Base-by-base conservation (phyloP, 2,113 vertebrate genomes). In the Cepphus grylle region DNA sequence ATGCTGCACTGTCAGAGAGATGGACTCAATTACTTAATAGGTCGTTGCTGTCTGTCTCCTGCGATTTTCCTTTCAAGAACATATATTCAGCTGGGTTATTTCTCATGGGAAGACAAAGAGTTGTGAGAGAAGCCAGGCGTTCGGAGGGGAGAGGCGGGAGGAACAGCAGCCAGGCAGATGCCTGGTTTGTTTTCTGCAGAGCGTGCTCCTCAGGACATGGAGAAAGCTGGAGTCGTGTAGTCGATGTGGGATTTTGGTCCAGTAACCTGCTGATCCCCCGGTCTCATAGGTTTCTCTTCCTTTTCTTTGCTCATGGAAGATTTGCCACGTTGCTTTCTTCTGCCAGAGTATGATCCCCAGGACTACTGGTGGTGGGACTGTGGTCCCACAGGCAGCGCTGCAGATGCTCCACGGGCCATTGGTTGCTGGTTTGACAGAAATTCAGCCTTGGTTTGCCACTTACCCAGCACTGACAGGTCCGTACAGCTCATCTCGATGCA, bases 21-120 rank as follows among this genome's bases (percentile, higher is more conserved):
- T 85, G 95, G 93, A 94, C 95, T 95, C 91, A 94, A 92, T 96
- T 96, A 94, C 95, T 94, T 96, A 93, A 93, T 95, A 97, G 95
- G 93, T 94, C 72, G 40, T 87, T 85, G 88, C 95, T 95, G 96
- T 94, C 88, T 91, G 92, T 95, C 95, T 95, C 83, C 92, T 96
- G 89, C 4, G 7, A 93, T 95, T 91, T 93, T 94, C 92, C 83
- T 95, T 95, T 94, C 95, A 87, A 87, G 96, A 96, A 84, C 94
- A 78, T 90, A 81, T 32, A 92, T 86, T 95, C 95, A 89, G 77
- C 86, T 91, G 94, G 92, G 70, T 94, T 96, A 91, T 96, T 97
- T 95, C 97, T 97, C 88, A 89, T 93, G 97, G 91, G 93, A 91
- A 92, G 93, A 84, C 82, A 92, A 43, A 94, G 86, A 4, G 0